Evolutionary conservation across 2,888 invertebrate genomes (phyloP).

Genomic region (Anarsia innoxiella): DNA sequence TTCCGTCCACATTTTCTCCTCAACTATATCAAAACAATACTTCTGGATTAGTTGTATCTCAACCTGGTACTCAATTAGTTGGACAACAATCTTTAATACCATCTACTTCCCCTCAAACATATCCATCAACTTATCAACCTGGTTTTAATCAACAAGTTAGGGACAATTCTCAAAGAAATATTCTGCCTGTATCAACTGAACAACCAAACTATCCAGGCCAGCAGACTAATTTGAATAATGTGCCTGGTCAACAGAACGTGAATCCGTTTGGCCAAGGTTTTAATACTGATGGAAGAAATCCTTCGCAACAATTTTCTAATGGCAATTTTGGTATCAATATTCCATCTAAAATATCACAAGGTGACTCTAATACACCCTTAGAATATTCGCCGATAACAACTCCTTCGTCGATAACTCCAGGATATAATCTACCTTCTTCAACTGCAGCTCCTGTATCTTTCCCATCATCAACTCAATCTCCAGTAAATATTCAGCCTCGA

Average conservation of each 20-base stretch:
- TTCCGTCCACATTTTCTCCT: neutral
- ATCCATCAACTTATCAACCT: neutral
- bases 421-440: too few relatives aligned
- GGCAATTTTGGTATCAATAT: neutral
- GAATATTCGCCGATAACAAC: neutral
- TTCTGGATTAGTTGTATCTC: neutral
- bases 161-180: neutral
- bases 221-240: neutral
- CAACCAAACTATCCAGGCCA: neutral
- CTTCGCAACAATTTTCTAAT: neutral
- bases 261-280: neutral
- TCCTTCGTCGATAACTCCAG: neutral
- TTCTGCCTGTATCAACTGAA: neutral
- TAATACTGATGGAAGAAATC: neutral
- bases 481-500: slow-evolving; percentile 4
- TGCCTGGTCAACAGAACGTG: neutral
- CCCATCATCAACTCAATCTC: neutral
- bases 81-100: neutral
- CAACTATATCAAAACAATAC: neutral
- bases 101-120: neutral
- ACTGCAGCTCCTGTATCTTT: neutral
- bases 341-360: too few relatives aligned
- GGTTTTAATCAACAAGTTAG: neutral
- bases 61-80: neutral
- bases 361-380: neutral